Base-by-base conservation (phyloP, 2,113 vertebrate genomes). In the Dicrurus megarhynchus region DNA sequence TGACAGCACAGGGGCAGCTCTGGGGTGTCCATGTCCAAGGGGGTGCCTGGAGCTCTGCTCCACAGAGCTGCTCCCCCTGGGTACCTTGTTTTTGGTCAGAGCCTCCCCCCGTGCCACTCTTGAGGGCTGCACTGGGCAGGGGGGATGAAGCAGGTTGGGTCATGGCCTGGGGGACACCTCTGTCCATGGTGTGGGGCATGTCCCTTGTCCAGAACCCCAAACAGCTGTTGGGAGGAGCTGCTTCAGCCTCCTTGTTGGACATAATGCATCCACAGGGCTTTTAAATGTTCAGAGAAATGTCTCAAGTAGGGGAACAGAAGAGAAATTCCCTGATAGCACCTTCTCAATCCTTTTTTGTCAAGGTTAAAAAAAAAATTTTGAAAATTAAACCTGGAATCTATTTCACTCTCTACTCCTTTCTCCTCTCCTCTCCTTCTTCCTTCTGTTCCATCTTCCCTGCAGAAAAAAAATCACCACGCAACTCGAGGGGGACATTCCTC, bases 51-150 rank as follows among this genome's bases (percentile, higher is more conserved):
- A 60, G 44, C 33, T 55, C 44, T 1, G 2, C 28, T 44, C 21
- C 13, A 23, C 0, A 0, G 28, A 41, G 21, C 30, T 69, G 47
- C 8, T 59, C 18, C 13, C 17, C 6, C 11, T 2, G 0, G 3
- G 2, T 7, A 2, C 0, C 1, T 18, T 32, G 8, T 22, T 64
- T 73, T 30, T 8, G 2, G 15, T n/a, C 44, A 57, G 41, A 23
- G 20, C 21, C 41, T 65, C 27, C 5, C 10, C 32, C 27, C 3
- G 3, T 24, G 50, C 9, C 42, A 4, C n/a, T 10, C 15, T 30
- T 46, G 4, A 19, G 23, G 47, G 55, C 59, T 88, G 44, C 46
- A 7, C 22, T 7, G 41, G 8, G 33, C 55, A 35, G 50, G 33
- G 26, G 73, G 44, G 28, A 19, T 55, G 53, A 7, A 12, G 50